phyloP scores from a whole-genome alignment of 2,113 vertebrate species.

The Neotragus pygmaeus region DNA sequence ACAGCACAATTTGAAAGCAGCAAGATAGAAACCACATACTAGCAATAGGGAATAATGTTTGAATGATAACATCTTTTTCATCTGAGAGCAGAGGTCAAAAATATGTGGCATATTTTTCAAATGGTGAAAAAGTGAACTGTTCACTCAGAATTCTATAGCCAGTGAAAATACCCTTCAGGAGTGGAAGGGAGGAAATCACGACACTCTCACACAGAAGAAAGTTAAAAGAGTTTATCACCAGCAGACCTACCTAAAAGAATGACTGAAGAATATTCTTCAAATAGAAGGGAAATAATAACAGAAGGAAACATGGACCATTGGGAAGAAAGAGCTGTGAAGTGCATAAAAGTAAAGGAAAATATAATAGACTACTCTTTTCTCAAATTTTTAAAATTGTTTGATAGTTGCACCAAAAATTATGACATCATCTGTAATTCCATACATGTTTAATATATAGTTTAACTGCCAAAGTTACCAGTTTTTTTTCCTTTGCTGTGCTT shows the following conservation, averaged over 20 bases:
- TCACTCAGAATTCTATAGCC: not conserved
- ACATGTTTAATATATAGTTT: not conserved
- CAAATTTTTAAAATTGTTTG: not conserved
- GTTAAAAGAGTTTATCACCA: not conserved
- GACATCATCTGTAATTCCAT: not conserved
- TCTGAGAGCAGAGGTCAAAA: not conserved
- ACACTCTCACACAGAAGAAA: slow-evolving; percentile 16
- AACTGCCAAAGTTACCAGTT: not conserved
- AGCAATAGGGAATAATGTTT: not conserved
- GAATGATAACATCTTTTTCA: not conserved
- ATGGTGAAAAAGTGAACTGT: not conserved
- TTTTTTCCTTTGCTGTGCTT: not conserved
- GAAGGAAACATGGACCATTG: not conserved
- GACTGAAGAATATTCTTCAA: not conserved
- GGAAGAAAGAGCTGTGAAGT: not conserved
- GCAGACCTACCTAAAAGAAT: not conserved
- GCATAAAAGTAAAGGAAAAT: not conserved
- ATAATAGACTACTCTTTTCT: not conserved
- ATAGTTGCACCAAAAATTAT: not conserved
- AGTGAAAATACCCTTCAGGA: not conserved
- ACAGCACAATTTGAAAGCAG: not conserved
- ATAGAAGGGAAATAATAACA: not conserved
- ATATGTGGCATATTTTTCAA: slow-evolving; percentile 9
- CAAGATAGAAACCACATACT: not conserved
- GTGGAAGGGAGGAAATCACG: not conserved